Evolutionary conservation across 2,113 vertebrate genomes (phyloP).

Genomic region (Gallinago jamesoni): DNA sequence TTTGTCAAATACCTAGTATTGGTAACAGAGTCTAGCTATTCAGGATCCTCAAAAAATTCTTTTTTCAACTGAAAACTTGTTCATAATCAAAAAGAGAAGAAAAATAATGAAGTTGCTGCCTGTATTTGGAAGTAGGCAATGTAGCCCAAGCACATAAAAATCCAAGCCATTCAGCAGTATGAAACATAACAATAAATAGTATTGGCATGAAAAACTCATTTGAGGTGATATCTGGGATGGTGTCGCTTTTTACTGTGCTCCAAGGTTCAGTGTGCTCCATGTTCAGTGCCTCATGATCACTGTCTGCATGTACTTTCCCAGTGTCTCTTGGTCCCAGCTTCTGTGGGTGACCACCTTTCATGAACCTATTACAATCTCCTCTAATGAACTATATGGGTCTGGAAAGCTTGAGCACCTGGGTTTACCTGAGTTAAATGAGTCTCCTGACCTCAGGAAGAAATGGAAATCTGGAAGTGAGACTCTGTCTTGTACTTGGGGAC

Average conservation of each 20-base stretch:
- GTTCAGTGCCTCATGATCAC: background rate
- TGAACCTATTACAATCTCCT: fast-evolving
- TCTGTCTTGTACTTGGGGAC: background rate
- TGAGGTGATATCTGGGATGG: background rate
- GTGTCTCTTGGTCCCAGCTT: background rate
- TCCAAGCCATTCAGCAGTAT: background rate
- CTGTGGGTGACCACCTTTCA: background rate
- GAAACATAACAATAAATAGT: background rate
- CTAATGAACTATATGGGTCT: background rate
- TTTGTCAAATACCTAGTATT: background rate
- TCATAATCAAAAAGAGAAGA: background rate
- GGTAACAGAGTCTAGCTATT: background rate
- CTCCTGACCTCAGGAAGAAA: background rate
- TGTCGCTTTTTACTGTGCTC: background rate
- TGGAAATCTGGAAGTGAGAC: background rate
- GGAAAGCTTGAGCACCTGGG: background rate
- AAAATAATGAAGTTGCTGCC: background rate
- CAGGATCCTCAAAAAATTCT: background rate
- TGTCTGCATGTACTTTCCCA: background rate
- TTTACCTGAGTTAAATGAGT: background rate
- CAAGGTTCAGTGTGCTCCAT: background rate
- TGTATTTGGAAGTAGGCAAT: background rate
- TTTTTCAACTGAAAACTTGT: background rate
- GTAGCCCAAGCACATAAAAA: background rate
- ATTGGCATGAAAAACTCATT: background rate